A percentile compares a stretch with the other conserved stretches of the same genome.
phyloP scores from a whole-genome alignment of 2,113 vertebrate species.

The Erythrocebus patas region DNA sequence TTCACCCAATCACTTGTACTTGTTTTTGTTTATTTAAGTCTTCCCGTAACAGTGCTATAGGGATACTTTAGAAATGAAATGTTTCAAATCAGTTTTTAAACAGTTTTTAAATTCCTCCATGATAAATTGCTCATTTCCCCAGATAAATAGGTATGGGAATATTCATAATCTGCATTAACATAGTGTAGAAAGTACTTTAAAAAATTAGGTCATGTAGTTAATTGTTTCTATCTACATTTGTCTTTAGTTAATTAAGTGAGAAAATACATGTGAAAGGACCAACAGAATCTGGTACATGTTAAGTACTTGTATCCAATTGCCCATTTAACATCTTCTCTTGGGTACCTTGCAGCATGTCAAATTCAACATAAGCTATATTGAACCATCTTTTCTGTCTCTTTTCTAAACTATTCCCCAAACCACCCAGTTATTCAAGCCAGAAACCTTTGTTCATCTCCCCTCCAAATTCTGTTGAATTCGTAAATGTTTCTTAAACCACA shows the following conservation, averaged over 20 bases:
- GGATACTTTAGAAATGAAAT: constrained; percentile 25
- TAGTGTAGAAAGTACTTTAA: constrained; percentile 28
- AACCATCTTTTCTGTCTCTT: not conserved
- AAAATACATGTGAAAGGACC: not conserved
- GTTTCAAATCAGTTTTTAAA: not conserved
- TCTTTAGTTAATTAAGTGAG: constrained; percentile 51
- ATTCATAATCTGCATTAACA: constrained; percentile 9
- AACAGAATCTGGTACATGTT: not conserved
- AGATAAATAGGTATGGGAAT: constrained; percentile 1
- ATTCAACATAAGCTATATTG: not conserved
- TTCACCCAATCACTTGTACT: not conserved
- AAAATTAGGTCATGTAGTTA: constrained; percentile 38
- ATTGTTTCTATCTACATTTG: constrained; percentile 45
- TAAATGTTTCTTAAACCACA: not conserved
- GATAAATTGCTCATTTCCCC: constrained; percentile 50
- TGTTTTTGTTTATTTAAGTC: constrained; percentile 13
- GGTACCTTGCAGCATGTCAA: not conserved
- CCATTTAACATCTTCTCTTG: not conserved
- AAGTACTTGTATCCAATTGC: not conserved
- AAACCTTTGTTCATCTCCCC: not conserved
- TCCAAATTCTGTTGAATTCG: not conserved
- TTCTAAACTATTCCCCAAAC: not conserved
- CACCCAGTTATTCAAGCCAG: not conserved
- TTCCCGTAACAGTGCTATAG: not conserved
- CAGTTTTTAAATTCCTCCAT: constrained; percentile 4